Base-by-base conservation (phyloP, 1,140 invertebrate genomes). In the Ceratitis capitata region DNA sequence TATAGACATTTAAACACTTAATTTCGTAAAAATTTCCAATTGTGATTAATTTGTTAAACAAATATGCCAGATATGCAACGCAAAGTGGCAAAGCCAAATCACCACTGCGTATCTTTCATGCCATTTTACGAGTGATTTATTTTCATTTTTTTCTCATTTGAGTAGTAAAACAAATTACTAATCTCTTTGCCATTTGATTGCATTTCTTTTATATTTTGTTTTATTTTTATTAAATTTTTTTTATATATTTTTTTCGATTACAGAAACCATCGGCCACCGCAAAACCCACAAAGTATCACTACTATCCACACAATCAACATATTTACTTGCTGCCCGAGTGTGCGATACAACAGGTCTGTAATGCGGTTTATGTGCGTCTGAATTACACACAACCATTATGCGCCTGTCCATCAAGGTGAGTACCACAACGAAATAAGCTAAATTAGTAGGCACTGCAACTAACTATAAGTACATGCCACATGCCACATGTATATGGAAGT, bases 351-450 rank as follows among this genome's bases (percentile, higher is more conserved):
- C 96, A 97, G 94, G 96, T 96, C 84, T 98, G 97, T 93, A 98
- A 97, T 92, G 97, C 97, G 0, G 97, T 98, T 82, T 98, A 98
- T 92, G 96, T 98, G 42, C 93, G 97, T 85, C 92, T 98, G 82
- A 98, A 98, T 93, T 98, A 97, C 92, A 98, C 97, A 35, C 97
- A 98, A 92, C 97, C 97, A 19, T 92, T 98, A 85, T 98, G 97
- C 92, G 97, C 97, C 82, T 98, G 97, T 93, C 96, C 97, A 35
- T 94, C 94, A 53, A 93, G 96, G 92, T 92, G 86, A 90, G 87
- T 85, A 51, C 58, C 47, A 45, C 42, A 26, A 85, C 19, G 23
- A 56, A 53, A 56, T n/a, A 56, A 82, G 32, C 29, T 49, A 39
- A 39, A 56, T n/a, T 51, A 85, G 35, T 47, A 85, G 82, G 29